These are phyloP conservation scores for Gnathonemus echidnorhynchus DNA, from an alignment of 2,113 vertebrate genomes.

Conservation along the genomic window DNA sequence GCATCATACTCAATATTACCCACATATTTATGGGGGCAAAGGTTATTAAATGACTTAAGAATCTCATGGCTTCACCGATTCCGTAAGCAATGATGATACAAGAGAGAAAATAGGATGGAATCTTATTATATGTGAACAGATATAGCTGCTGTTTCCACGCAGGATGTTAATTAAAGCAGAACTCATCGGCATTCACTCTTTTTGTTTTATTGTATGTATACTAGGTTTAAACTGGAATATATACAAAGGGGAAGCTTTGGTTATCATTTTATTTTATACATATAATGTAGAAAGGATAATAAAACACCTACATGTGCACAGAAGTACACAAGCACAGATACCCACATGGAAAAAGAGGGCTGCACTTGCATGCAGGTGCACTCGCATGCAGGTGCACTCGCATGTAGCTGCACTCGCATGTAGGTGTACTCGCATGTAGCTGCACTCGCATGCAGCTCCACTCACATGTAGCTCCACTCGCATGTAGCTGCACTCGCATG, in stretches of 20 bases:
- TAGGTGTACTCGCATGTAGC: fast-evolving
- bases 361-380: neutral
- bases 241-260: neutral
- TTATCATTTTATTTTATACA: neutral
- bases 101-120: neutral
- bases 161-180: conserved; percentile 21
- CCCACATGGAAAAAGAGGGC: neutral
- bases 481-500: no score
- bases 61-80: neutral
- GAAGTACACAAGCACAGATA: neutral
- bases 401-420: no score
- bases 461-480: neutral
- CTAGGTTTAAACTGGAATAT: neutral
- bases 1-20: conserved; percentile 28
- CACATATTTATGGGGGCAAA: conserved; percentile 28
- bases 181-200: neutral
- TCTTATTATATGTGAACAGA: conserved; percentile 9
- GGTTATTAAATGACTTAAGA: conserved; percentile 28
- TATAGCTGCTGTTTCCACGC: conserved; percentile 20
- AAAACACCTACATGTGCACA: neutral
- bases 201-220: neutral
- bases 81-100: conserved; percentile 13
- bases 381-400: no score
- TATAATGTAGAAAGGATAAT: neutral
- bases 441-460: neutral